Evolutionary conservation across 2,113 vertebrate species (phyloP).

Genomic region (Dromiciops gliroides): DNA sequence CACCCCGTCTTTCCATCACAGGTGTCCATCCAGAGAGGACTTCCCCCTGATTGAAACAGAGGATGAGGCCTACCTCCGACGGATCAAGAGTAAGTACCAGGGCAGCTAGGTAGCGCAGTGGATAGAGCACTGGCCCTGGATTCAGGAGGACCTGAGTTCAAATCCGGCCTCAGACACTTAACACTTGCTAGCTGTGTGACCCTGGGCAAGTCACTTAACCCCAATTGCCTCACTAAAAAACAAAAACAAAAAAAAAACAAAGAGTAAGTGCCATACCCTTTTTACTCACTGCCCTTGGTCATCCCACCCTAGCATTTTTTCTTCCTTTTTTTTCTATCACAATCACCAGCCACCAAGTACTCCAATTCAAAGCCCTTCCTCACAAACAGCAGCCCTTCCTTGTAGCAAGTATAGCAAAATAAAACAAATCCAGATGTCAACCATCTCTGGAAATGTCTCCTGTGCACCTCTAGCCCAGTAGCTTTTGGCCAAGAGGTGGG

Average conservation of each 20-base stretch:
- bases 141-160: too few relatives aligned
- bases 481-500: not conserved
- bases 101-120: too few relatives aligned
- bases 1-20: slow-evolving; percentile 46
- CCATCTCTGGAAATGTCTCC: not conserved
- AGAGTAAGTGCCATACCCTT: slow-evolving; percentile 84
- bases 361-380: not conserved
- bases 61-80: slow-evolving; percentile 89
- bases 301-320: not conserved
- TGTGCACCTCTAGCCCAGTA: not conserved
- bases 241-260: too few relatives aligned
- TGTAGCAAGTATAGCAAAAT: not conserved
- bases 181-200: too few relatives aligned
- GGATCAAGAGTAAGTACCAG: slow-evolving; percentile 90
- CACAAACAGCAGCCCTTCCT: not conserved
- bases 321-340: not conserved
- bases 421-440: not conserved
- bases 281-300: not conserved
- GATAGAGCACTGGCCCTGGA: too few relatives aligned
- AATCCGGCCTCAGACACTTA: too few relatives aligned
- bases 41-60: slow-evolving; percentile 95
- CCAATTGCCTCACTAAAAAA: too few relatives aligned
- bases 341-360: not conserved
- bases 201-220: too few relatives aligned
- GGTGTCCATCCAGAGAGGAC: slow-evolving; percentile 91